phyloP scores from a whole-genome alignment of 1,140 invertebrate genomes.

The Papilio xuthus region DNA sequence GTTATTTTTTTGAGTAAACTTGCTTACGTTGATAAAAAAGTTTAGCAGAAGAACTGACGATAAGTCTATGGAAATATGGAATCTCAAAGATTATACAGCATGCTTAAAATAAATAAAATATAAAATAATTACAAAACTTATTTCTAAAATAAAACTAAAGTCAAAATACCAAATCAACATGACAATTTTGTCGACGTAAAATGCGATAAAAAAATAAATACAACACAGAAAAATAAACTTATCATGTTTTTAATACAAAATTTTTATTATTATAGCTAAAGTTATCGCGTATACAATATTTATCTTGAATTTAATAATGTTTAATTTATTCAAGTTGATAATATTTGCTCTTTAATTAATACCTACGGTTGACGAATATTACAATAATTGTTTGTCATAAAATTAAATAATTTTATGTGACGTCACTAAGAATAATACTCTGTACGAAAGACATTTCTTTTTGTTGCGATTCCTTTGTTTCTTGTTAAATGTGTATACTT shows the following conservation, averaged over 20 bases:
- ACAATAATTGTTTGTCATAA: constrained; percentile 25
- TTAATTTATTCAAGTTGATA: constrained; percentile 61
- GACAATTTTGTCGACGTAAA: constrained; percentile 22
- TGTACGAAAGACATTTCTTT: background rate
- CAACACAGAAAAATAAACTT: constrained; percentile 48
- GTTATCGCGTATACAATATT: constrained; percentile 69
- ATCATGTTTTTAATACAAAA: constrained; percentile 54
- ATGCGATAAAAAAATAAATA: constrained; percentile 43
- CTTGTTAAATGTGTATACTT: background rate
- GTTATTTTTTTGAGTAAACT: too few species aligned
- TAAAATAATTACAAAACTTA: background rate
- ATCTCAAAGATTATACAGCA: background rate
- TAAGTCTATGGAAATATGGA: background rate
- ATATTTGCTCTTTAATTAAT: constrained; percentile 42
- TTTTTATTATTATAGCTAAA: constrained; percentile 65
- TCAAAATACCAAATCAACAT: background rate
- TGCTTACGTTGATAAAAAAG: too few species aligned
- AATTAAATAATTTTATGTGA: constrained; percentile 15
- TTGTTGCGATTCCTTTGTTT: background rate
- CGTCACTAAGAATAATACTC: background rate
- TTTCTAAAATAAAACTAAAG: constrained; percentile 37
- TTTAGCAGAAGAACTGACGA: background rate
- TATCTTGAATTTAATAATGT: constrained; percentile 66
- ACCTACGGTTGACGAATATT: constrained; percentile 36
- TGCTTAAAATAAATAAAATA: constrained; percentile 20